Evolutionary conservation across 2,888 invertebrate species (phyloP).

Genomic region (Endomychus coccineus): DNA sequence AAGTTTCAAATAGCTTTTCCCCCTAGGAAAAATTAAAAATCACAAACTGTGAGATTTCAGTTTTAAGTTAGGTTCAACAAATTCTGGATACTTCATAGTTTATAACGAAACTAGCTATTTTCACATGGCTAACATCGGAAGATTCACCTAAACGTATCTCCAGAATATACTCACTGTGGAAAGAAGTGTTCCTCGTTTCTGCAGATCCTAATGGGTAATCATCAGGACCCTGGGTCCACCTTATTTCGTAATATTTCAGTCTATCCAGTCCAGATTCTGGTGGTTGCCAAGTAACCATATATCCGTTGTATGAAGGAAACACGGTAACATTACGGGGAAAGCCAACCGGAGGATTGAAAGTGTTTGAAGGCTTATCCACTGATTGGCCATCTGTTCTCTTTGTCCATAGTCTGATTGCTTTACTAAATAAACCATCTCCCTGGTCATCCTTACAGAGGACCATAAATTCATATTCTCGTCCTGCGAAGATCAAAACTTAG

Average conservation of each 20-base stretch:
- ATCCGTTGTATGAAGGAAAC: conserved; percentile 63
- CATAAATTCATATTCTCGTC: conserved; percentile 81
- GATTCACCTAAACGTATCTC: too few relatives aligned
- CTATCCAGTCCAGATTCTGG: conserved; percentile 53
- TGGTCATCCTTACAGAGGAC: conserved; percentile 79
- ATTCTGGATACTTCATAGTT: too few relatives aligned
- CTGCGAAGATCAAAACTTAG: conserved; percentile 30
- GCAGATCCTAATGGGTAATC: conserved; percentile 58
- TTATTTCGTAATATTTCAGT: conserved; percentile 57
- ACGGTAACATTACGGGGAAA: conserved; percentile 65
- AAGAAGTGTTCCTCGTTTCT: conserved; percentile 63
- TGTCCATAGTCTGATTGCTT: conserved; percentile 68
- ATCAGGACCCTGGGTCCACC: conserved; percentile 57
- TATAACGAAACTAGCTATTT: too few relatives aligned
- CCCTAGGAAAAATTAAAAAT: too few relatives aligned
- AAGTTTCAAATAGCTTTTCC: too few relatives aligned
- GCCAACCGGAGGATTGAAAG: conserved; percentile 42
- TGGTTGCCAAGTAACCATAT: conserved; percentile 67
- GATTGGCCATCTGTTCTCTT: conserved; percentile 42
- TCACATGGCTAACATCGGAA: too few relatives aligned
- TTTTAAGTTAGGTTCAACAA: too few relatives aligned
- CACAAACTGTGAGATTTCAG: too few relatives aligned
- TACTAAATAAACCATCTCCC: conserved; percentile 87
- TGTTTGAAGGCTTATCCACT: conserved; percentile 13
- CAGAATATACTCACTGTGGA: conserved; percentile 44